Evolutionary conservation across 2,113 vertebrate species (phyloP).

Genomic region (Perca fluviatilis): DNA sequence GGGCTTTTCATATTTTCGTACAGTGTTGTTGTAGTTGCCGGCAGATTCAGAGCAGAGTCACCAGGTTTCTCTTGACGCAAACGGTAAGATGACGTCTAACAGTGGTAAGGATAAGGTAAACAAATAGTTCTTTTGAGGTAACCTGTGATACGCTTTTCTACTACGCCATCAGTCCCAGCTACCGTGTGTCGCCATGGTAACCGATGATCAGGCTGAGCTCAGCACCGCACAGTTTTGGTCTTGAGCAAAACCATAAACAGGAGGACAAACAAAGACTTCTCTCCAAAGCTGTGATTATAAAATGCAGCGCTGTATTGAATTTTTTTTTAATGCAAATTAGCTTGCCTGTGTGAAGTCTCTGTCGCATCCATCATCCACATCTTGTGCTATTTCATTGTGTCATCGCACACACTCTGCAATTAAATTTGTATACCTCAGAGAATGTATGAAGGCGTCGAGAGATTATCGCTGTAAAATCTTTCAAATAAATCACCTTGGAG

Average conservation of each 20-base stretch:
- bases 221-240: slow-evolving; percentile 54
- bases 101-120: slow-evolving; percentile 28
- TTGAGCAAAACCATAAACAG: slow-evolving; percentile 48
- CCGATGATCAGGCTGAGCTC: slow-evolving; percentile 60
- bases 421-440: slow-evolving; percentile 50
- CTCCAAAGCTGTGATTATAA: slow-evolving; percentile 38
- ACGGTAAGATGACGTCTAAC: neutral
- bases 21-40: neutral
- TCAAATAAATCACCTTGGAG: slow-evolving; percentile 70
- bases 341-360: slow-evolving; percentile 26
- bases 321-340: slow-evolving; percentile 41
- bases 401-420: slow-evolving; percentile 24
- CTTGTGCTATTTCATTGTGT: slow-evolving; percentile 36
- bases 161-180: slow-evolving; percentile 40
- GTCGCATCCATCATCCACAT: slow-evolving; percentile 51
- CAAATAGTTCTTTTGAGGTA: slow-evolving; percentile 59
- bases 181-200: slow-evolving; percentile 77
- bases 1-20: neutral
- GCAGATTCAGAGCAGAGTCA: slow-evolving; percentile 1
- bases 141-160: slow-evolving; percentile 50
- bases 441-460: slow-evolving; percentile 49
- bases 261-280: slow-evolving; percentile 53
- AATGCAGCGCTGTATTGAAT: slow-evolving; percentile 20
- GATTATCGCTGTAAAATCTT: slow-evolving; percentile 66
- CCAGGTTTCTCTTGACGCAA: neutral